Base-by-base conservation (phyloP, 1,140 invertebrate genomes). In the Caenorhabditis remanei region DNA sequence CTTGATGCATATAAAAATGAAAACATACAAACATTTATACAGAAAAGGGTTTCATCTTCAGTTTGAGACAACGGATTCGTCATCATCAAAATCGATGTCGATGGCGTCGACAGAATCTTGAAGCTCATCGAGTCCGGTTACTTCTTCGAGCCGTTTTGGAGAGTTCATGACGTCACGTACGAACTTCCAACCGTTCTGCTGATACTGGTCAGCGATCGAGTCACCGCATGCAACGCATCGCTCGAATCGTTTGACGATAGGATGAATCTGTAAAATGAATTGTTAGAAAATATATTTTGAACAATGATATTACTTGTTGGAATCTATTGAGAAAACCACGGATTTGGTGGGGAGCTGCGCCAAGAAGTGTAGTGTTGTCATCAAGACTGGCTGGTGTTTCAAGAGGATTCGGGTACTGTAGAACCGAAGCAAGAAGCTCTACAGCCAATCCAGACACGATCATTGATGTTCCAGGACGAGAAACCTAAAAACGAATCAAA, bases 281-380 rank as follows among this genome's bases (percentile, higher is more conserved):
- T 9, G n/a, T 46, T 7, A 65, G 11, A 56, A 40, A n/a, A n/a
- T 21, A n/a, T 19, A 21, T 14, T 13, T 40, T 65, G 41, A 71
- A 24, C 55, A 48, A 19, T 32, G n/a, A 24, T 19, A 11, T 16
- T 71, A 85, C 86, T 50, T 67, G 50, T 71, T 89, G 58, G 87
- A 95, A 96, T 75, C 95, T 94, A 89, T 95, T 95, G 8, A 99
- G 93, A 91, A 96, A 98, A 6, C 97, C 97, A 61, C 98, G 94
- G 85, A 99, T 96, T 40, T 97, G 97, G 93, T 99, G 98, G 1
- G 98, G 97, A 53, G 98, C 94, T 0, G 96, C 94, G 9, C 98
- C 97, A 14, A 93, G 82, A 4, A 91, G 24, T n/a, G 84, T 71
- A 16, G 89, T 61, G 48, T 84, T 87, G 16, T 91, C 91, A 82